Conservation (phyloP, 2,797 vertebrate species). For the Gallirallus australis region DNA sequence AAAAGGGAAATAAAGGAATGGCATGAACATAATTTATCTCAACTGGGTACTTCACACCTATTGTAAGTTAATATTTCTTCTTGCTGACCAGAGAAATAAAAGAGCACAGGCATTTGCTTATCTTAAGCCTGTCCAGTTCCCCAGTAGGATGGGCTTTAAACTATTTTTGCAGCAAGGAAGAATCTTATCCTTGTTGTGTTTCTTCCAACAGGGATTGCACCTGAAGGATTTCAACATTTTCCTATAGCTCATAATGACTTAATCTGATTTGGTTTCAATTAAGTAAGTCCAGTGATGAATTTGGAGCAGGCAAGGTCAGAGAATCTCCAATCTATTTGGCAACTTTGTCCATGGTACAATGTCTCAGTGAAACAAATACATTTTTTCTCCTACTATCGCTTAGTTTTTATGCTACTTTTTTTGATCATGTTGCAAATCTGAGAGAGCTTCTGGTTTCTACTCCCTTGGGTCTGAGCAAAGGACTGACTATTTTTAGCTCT, state of each 20-base stretch:
- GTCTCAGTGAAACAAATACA: background rate
- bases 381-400: background rate
- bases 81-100: slow-evolving; percentile 2
- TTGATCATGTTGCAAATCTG: background rate
- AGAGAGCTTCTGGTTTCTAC: background rate
- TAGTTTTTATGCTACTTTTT: background rate
- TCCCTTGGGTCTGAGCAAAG: background rate
- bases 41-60: slow-evolving; percentile 9
- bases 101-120: background rate
- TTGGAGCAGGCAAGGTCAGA: background rate
- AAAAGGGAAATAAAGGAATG: slow-evolving; percentile 14
- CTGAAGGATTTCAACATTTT: background rate
- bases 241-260: slow-evolving; percentile 34
- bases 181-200: slow-evolving; percentile 6
- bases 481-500: background rate
- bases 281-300: slow-evolving; percentile 20
- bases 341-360: background rate
- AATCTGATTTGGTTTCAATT: slow-evolving; percentile 57
- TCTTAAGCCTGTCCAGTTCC: background rate
- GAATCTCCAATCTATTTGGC: slow-evolving; percentile 28
- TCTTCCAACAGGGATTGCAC: slow-evolving; percentile 1
- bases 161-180: background rate
- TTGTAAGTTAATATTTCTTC: background rate
- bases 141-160: background rate
- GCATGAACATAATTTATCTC: slow-evolving; percentile 23